Evolutionary conservation across 2,888 invertebrate genomes (phyloP).

Genomic region (Sesia apiformis): DNA sequence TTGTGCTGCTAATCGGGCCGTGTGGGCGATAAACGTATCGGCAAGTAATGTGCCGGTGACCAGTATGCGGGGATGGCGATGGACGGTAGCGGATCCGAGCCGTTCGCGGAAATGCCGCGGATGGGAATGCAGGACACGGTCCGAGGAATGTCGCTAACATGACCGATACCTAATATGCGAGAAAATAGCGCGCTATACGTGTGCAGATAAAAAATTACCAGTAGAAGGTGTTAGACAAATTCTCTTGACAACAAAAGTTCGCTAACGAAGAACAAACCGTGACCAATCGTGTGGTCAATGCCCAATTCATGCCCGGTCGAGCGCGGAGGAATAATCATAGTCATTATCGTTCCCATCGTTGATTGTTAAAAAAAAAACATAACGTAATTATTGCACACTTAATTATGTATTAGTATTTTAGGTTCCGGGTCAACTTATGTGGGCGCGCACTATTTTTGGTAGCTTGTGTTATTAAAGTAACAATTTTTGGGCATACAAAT

Average conservation of each 20-base stretch:
- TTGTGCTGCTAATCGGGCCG: conserved; percentile 48
- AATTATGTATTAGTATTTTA: not conserved
- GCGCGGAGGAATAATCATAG: conserved; percentile 16
- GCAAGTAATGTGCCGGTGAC: conserved; percentile 13
- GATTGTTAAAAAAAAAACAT: not conserved
- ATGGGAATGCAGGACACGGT: conserved; percentile 56
- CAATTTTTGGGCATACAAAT: conserved; percentile 18
- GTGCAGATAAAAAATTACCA: not conserved
- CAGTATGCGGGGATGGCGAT: conserved; percentile 29
- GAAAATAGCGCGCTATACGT: not conserved
- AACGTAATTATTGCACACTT: not conserved
- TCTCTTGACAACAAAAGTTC: conserved; percentile 9
- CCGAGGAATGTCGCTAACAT: conserved; percentile 32
- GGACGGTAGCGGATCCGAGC: conserved; percentile 38
- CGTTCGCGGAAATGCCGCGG: conserved; percentile 52
- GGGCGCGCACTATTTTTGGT: conserved; percentile 54
- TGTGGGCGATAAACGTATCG: conserved; percentile 47
- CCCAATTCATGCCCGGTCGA: conserved; percentile 23
- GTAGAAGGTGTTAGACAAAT: not conserved
- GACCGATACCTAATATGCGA: conserved; percentile 1
- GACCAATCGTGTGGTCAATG: conserved; percentile 23
- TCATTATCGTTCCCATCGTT: not conserved
- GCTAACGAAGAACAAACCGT: conserved; percentile 25
- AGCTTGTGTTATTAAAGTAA: conserved; percentile 31
- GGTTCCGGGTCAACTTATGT: conserved; percentile 33